Conservation (phyloP, 2,113 vertebrate species). For the Bolborhynchus lineola region DNA sequence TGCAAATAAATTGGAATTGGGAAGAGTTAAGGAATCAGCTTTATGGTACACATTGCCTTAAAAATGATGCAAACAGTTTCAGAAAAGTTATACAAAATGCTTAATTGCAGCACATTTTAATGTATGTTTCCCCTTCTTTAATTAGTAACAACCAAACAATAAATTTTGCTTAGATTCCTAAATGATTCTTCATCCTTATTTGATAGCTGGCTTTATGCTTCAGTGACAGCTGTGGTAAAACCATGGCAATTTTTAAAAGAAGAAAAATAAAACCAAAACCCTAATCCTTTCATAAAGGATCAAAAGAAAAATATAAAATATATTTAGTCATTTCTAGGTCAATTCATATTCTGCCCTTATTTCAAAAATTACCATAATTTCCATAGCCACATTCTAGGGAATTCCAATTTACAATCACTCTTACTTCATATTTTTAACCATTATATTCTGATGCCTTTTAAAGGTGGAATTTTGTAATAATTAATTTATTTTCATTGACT, state of each 20-base stretch:
- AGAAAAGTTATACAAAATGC: neutral
- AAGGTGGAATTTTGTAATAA: neutral
- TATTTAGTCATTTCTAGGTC: constrained; percentile 32
- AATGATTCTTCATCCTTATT: neutral
- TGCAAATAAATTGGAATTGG: neutral
- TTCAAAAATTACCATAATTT: constrained; percentile 10
- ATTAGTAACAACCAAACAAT: neutral
- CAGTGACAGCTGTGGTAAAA: neutral
- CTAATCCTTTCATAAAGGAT: neutral
- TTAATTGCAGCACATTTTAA: neutral
- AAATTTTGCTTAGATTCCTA: neutral
- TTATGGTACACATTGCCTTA: neutral
- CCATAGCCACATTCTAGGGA: neutral
- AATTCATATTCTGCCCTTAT: neutral
- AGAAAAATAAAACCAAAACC: rapidly evolving
- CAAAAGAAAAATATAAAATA: neutral
- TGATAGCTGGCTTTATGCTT: neutral
- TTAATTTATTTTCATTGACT: neutral
- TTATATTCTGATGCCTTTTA: neutral
- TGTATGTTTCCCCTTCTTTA: neutral
- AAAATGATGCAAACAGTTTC: neutral
- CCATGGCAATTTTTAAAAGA: neutral
- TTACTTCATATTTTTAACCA: neutral
- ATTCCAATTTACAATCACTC: neutral
- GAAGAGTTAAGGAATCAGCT: neutral